These are phyloP conservation scores for Proterorhinus semilunaris DNA, from an alignment of 2,113 vertebrate species.

Conservation along the genomic window DNA sequence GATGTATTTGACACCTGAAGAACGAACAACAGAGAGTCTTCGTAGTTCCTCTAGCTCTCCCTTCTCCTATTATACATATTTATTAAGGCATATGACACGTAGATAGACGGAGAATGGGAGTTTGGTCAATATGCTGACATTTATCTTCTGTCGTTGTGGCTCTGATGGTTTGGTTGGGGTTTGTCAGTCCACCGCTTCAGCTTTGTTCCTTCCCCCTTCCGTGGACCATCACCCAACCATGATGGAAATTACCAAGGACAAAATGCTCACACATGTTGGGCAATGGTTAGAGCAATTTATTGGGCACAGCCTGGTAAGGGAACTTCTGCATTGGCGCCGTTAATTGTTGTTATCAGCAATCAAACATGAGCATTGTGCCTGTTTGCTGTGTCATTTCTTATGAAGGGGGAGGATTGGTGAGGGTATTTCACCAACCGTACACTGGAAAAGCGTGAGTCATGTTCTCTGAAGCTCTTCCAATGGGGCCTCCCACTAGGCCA, in stretches of 20 bases:
- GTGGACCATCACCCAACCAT: constrained; percentile 49
- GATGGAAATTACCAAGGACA: constrained; percentile 65
- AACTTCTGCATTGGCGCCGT: constrained; percentile 15
- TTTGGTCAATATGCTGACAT: constrained; percentile 58
- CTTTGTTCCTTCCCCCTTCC: constrained; percentile 58
- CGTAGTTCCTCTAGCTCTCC: constrained; percentile 21
- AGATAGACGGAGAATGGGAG: constrained; percentile 40
- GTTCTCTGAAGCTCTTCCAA: constrained; percentile 65
- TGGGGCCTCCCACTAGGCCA: constrained; percentile 43
- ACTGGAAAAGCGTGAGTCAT: constrained; percentile 57
- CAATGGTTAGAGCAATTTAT: constrained; percentile 62
- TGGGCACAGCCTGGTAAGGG: constrained; percentile 47
- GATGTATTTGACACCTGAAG: constrained; percentile 37
- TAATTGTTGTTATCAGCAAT: constrained; percentile 28
- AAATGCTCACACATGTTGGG: constrained; percentile 69
- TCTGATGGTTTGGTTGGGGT: constrained; percentile 43
- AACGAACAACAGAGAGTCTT: constrained; percentile 33
- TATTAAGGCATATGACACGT: constrained; percentile 15
- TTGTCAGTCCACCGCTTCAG: constrained; percentile 41
- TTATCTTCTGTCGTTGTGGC: constrained; percentile 63
- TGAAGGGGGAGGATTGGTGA: constrained; percentile 42
- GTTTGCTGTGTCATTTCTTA: constrained; percentile 55
- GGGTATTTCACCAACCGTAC: constrained; percentile 39
- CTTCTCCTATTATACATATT: constrained; percentile 22
- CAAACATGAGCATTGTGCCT: constrained; percentile 17